Percentiles rank a stretch among this genome's conserved stretches.
phyloP scores from a whole-genome alignment of 2,113 vertebrate species.

The Ceyx margarethae region DNA sequence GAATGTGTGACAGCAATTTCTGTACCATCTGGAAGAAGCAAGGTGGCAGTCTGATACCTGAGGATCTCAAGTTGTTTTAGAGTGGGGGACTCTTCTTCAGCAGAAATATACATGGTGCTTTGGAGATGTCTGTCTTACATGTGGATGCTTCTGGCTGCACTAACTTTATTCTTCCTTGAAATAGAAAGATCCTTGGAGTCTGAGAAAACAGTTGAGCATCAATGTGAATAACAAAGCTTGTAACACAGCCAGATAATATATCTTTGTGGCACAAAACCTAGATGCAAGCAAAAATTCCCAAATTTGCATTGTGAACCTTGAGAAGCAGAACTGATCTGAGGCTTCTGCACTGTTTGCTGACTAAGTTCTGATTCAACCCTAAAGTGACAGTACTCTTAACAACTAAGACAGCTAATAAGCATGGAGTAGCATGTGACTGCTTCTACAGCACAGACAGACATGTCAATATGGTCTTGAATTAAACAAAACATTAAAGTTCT shows the following conservation, averaged over 20 bases:
- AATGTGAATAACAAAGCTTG: constrained; percentile 8
- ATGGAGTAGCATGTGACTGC: neutral
- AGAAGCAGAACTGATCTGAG: constrained; percentile 18
- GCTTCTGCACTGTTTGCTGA: neutral
- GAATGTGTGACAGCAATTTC: neutral
- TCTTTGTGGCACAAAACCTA: neutral
- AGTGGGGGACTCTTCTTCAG: neutral
- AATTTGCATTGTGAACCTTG: neutral
- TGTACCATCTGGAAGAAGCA: neutral
- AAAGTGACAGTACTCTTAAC: neutral
- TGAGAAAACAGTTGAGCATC: neutral
- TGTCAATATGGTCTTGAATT: neutral
- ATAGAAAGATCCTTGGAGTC: neutral
- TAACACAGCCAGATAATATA: neutral
- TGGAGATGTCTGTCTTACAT: neutral
- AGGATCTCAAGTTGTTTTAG: neutral
- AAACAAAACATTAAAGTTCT: neutral
- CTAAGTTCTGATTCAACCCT: neutral
- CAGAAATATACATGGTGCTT: neutral
- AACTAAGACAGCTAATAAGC: neutral
- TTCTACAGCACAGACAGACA: neutral
- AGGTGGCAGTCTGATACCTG: neutral
- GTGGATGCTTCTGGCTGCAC: neutral
- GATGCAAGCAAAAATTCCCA: neutral
- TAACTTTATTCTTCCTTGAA: neutral